Percentiles rank a stretch among this genome's conserved stretches.
Evolutionary conservation across 1,140 invertebrate species (phyloP).

Genomic region (Halyomorpha halys): DNA sequence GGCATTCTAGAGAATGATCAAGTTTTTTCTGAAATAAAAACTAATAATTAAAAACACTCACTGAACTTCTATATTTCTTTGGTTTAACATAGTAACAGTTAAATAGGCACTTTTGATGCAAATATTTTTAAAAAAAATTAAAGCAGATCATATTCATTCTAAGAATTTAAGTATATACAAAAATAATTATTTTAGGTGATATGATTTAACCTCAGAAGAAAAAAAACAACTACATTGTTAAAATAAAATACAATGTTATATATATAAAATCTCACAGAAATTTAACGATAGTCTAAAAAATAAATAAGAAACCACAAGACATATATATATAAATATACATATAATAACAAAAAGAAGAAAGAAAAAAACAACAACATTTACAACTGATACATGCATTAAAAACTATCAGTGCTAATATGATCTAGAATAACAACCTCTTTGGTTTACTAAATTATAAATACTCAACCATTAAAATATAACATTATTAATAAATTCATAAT

Average conservation of each 20-base stretch:
- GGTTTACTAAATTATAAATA: constrained; percentile 5
- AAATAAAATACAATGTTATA: neutral
- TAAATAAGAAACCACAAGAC: constrained; percentile 7
- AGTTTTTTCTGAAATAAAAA: no score
- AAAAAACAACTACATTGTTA: neutral
- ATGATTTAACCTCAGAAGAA: neutral
- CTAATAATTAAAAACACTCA: no score
- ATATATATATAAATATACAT: neutral
- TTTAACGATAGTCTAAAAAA: neutral
- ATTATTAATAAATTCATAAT: constrained; percentile 11
- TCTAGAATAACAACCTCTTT: constrained; percentile 9
- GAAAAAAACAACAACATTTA: constrained; percentile 1
- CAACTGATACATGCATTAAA: neutral
- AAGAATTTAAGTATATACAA: neutral
- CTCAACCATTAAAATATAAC: constrained; percentile 8
- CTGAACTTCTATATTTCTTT: constrained; percentile 1
- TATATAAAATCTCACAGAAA: neutral
- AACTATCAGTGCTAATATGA: neutral
- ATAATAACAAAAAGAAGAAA: neutral
- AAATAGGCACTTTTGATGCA: constrained; percentile 9
- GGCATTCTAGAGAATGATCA: no score
- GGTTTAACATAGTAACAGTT: constrained; percentile 9
- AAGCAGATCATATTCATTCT: neutral
- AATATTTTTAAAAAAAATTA: constrained; percentile 4
- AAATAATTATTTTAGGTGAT: neutral